Evolutionary conservation across 2,113 vertebrate genomes (phyloP).

Genomic region (Limanda limanda): DNA sequence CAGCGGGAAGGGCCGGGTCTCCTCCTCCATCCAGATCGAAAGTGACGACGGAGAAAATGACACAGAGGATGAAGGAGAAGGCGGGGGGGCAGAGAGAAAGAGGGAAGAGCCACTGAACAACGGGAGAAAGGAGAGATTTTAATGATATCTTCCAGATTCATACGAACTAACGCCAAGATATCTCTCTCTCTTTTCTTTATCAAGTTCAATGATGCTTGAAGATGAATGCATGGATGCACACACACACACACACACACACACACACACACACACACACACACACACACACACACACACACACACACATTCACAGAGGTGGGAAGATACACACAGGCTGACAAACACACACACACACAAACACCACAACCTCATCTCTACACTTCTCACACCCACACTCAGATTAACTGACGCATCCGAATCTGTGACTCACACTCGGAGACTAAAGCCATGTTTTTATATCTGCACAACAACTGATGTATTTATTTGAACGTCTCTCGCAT

Average conservation of each 20-base stretch:
- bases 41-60: conserved; percentile 28
- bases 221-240: conserved; percentile 30
- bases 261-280: too few relatives aligned
- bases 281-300: neutral
- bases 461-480: conserved; percentile 62
- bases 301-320: conserved; percentile 5
- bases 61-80: conserved; percentile 15
- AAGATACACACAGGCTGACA: conserved; percentile 34
- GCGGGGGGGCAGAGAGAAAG: neutral
- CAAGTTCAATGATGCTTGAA: conserved; percentile 25
- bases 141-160: conserved; percentile 45
- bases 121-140: conserved; percentile 32
- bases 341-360: conserved; percentile 14
- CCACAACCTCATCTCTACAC: conserved; percentile 10
- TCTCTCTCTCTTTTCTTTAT: neutral
- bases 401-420: conserved; percentile 60
- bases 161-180: conserved; percentile 15
- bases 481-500: conserved; percentile 55
- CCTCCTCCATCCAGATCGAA: conserved; percentile 58
- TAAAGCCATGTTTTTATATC: conserved; percentile 60
- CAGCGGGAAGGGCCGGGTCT: conserved; percentile 44
- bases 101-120: conserved; percentile 3
- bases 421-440: conserved; percentile 66
- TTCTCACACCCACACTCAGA: conserved; percentile 68
- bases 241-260: too few relatives aligned